These are phyloP conservation scores for Natator depressus DNA, from an alignment of 2,113 vertebrate genomes.

Conservation along the genomic window DNA sequence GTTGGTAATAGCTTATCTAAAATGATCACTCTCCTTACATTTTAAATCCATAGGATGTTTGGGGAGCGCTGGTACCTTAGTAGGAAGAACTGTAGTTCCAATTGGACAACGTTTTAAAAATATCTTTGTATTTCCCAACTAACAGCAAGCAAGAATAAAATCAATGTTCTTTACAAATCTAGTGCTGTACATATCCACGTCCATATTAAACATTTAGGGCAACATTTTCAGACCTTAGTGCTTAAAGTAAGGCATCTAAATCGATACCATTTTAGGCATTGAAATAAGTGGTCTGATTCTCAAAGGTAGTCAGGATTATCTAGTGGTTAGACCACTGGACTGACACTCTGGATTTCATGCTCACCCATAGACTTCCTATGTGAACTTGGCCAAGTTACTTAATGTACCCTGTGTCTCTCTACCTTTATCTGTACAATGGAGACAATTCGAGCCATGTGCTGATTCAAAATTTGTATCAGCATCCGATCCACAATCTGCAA, in stretches of 20 bases:
- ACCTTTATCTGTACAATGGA: neutral
- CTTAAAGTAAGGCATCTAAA: neutral
- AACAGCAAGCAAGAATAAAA: neutral
- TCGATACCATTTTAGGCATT: neutral
- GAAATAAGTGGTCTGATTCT: neutral
- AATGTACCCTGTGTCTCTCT: neutral
- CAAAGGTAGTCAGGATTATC: neutral
- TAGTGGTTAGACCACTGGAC: neutral
- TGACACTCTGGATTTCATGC: neutral
- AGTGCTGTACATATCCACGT: neutral
- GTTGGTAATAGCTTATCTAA: too few species aligned
- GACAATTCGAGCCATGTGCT: too few species aligned
- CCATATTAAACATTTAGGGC: neutral
- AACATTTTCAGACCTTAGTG: neutral
- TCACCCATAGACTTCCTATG: neutral
- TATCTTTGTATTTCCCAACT: neutral
- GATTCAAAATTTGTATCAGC: too few species aligned
- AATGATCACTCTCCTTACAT: neutral
- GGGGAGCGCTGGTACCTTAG: neutral
- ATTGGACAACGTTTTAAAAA: neutral
- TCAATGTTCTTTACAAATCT: neutral
- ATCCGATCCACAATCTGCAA: too few species aligned
- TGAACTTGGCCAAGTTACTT: neutral
- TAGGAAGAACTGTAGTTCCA: neutral
- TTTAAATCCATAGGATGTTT: neutral